phyloP scores from a whole-genome alignment of 2,113 vertebrate species.

The Strix uralensis region DNA sequence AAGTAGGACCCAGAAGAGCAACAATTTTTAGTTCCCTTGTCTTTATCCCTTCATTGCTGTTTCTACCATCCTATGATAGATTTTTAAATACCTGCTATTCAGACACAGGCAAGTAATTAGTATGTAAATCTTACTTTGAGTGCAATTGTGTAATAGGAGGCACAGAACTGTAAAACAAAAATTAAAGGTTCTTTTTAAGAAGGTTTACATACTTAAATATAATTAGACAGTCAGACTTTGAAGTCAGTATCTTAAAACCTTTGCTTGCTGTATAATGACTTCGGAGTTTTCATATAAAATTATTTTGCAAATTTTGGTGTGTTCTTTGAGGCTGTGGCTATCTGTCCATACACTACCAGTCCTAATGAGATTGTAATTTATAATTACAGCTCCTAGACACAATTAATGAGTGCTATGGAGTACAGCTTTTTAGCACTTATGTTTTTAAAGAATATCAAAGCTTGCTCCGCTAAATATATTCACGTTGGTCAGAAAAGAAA shows the following conservation, averaged over 20 bases:
- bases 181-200: neutral
- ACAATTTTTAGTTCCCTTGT: neutral
- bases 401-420: neutral
- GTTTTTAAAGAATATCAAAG: neutral
- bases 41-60: neutral
- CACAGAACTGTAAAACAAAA: neutral
- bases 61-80: neutral
- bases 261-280: neutral
- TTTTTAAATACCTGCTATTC: constrained; percentile 31
- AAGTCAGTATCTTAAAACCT: neutral
- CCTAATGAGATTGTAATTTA: neutral
- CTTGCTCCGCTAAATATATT: neutral
- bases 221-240: neutral
- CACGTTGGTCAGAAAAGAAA: neutral
- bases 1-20: constrained; percentile 1
- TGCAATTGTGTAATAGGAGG: neutral
- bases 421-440: neutral
- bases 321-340: neutral
- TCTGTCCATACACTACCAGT: neutral
- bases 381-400: neutral
- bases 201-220: neutral
- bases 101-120: neutral
- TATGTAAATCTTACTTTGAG: constrained; percentile 28
- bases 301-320: neutral
- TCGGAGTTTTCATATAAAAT: neutral